Evolutionary conservation across 1,140 invertebrate species (phyloP).

Genomic region (Pteromalus puparum): DNA sequence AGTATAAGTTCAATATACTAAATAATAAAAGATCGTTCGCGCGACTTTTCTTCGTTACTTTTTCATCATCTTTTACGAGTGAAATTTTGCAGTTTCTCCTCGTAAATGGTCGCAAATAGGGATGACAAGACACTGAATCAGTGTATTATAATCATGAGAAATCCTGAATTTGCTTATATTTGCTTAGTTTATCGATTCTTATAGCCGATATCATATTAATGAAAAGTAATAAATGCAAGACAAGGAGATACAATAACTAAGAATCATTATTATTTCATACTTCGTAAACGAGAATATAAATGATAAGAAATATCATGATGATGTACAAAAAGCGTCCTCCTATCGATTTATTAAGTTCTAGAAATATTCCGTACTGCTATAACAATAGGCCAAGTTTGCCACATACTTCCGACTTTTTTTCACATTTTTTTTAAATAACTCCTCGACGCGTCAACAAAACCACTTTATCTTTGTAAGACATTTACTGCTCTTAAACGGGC

Average conservation of each 20-base stretch:
- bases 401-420: slow-evolving; percentile 43
- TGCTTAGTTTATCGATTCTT: slow-evolving; percentile 12
- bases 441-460: slow-evolving; percentile 43
- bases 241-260: slow-evolving; percentile 34
- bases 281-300: slow-evolving; percentile 40
- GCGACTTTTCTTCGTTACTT: slow-evolving; percentile 51
- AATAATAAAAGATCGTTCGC: slow-evolving; percentile 60
- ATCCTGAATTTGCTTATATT: slow-evolving; percentile 33
- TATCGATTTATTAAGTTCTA: slow-evolving; percentile 50
- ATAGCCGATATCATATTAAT: slow-evolving; percentile 16
- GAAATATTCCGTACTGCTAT: slow-evolving; percentile 44
- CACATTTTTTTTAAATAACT: slow-evolving; percentile 30
- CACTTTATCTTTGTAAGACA: slow-evolving; percentile 49
- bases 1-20: slow-evolving; percentile 54
- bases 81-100: background rate
- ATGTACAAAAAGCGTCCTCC: slow-evolving; percentile 46
- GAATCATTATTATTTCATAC: slow-evolving; percentile 44
- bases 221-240: slow-evolving; percentile 49
- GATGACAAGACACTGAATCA: slow-evolving; percentile 39
- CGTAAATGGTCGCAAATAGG: background rate
- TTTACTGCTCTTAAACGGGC: slow-evolving; percentile 54
- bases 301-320: slow-evolving; percentile 39
- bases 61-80: background rate
- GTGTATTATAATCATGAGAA: background rate
- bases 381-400: slow-evolving; percentile 54